Evolutionary conservation across 2,888 invertebrate species (phyloP).

Genomic region (Drosophila pseudotakahashii): DNA sequence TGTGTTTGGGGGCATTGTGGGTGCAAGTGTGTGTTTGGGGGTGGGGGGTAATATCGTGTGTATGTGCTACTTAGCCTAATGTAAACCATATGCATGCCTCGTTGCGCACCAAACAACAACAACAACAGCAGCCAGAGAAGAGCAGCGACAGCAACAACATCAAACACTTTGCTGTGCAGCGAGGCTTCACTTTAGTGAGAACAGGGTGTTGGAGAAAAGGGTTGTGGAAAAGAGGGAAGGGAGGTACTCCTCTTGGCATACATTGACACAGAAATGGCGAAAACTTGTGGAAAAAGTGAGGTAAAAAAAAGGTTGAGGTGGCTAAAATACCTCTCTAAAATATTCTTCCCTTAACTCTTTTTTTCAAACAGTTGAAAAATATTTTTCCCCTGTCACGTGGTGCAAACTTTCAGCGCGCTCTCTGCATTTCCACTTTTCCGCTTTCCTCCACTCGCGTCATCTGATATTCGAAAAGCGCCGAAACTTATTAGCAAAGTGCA

Average conservation of each 20-base stretch:
- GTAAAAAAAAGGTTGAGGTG: constrained; percentile 4
- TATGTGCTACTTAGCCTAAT: constrained; percentile 76
- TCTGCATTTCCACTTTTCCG: constrained; percentile 19
- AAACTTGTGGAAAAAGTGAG: constrained; percentile 27
- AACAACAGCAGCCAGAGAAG: constrained; percentile 42
- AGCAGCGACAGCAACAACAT: constrained; percentile 48
- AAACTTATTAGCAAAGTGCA: constrained; percentile 76
- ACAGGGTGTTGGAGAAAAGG: not conserved
- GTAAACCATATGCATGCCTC: constrained; percentile 77
- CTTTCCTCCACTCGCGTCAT: constrained; percentile 27
- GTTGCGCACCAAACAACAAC: constrained; percentile 57
- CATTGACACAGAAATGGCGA: constrained; percentile 67
- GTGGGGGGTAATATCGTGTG: constrained; percentile 6
- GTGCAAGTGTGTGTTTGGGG: constrained; percentile 19
- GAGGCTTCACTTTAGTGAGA: constrained; percentile 51
- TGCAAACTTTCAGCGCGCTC: constrained; percentile 36
- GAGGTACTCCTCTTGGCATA: constrained; percentile 57
- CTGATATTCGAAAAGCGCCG: constrained; percentile 43
- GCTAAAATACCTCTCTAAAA: constrained; percentile 32
- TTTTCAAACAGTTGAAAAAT: constrained; percentile 43
- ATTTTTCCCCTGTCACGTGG: constrained; percentile 49
- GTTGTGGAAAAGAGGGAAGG: not conserved
- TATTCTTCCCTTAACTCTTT: constrained; percentile 11
- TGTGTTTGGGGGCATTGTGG: constrained; percentile 24
- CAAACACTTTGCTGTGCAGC: constrained; percentile 71